phyloP scores from a whole-genome alignment of 1,140 invertebrate species.

The Drosophila mojavensis region DNA sequence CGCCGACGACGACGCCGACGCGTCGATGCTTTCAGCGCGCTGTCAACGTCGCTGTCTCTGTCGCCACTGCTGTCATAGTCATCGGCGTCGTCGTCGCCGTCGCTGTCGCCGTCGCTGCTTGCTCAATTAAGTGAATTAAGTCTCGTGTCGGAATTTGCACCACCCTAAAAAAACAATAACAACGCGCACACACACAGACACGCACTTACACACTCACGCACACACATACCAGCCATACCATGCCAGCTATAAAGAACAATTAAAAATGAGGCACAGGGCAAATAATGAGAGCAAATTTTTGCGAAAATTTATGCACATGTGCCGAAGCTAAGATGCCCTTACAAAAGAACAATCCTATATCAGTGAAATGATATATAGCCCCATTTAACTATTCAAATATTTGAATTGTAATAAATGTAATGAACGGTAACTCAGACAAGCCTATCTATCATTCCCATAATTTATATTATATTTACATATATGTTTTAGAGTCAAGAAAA shows the following conservation, averaged over 20 bases:
- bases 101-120: constrained; percentile 37
- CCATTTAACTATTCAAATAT: too few species aligned
- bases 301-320: constrained; percentile 11
- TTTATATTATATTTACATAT: too few species aligned
- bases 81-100: background rate
- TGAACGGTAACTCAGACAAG: too few species aligned
- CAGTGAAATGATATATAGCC: too few species aligned
- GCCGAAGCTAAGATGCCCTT: constrained; percentile 28
- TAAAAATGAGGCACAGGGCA: constrained; percentile 56
- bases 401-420: too few species aligned
- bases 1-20: constrained; percentile 19
- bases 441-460: too few species aligned
- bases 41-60: constrained; percentile 15
- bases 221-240: constrained; percentile 12
- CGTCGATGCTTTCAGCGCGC: constrained; percentile 24
- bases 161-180: constrained; percentile 61
- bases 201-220: background rate
- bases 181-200: constrained; percentile 29
- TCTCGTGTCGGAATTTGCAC: constrained; percentile 77
- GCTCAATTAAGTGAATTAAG: constrained; percentile 79
- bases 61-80: constrained; percentile 7
- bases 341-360: too few species aligned
- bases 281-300: constrained; percentile 43
- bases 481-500: too few species aligned
- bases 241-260: constrained; percentile 65